Conservation (phyloP, 1,140 invertebrate genomes). For the Delia radicum region DNA sequence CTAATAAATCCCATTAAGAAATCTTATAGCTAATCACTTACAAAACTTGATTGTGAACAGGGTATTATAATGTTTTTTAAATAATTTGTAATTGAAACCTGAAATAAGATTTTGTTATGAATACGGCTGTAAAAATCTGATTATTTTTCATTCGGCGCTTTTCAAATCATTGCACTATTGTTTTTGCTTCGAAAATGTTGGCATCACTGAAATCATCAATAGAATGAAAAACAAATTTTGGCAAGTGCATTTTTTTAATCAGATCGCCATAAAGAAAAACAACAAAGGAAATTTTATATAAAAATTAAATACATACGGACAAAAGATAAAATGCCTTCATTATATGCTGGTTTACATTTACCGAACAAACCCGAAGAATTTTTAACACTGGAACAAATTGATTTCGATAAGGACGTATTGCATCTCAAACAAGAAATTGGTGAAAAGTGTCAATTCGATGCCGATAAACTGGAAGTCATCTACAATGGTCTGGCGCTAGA, state of each 20-base stretch:
- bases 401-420: constrained; percentile 40
- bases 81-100: too few species aligned
- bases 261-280: neutral
- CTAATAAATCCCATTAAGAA: too few species aligned
- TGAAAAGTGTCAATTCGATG: constrained; percentile 42
- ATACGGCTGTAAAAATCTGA: too few species aligned
- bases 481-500: constrained; percentile 39
- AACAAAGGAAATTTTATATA: neutral
- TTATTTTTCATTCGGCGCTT: too few species aligned
- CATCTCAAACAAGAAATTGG: constrained; percentile 43
- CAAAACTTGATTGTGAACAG: too few species aligned
- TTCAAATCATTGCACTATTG: too few species aligned
- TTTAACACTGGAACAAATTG: constrained; percentile 43
- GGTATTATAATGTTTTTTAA: too few species aligned
- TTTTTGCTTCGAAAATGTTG: too few species aligned
- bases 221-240: neutral
- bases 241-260: neutral
- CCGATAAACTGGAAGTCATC: constrained; percentile 45
- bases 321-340: neutral
- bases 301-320: neutral
- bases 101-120: too few species aligned
- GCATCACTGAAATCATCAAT: too few species aligned
- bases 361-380: constrained; percentile 47
- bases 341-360: constrained; percentile 38
- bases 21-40: too few species aligned